phyloP scores from a whole-genome alignment of 2,797 vertebrate species.

The Orestias chungarensis region DNA sequence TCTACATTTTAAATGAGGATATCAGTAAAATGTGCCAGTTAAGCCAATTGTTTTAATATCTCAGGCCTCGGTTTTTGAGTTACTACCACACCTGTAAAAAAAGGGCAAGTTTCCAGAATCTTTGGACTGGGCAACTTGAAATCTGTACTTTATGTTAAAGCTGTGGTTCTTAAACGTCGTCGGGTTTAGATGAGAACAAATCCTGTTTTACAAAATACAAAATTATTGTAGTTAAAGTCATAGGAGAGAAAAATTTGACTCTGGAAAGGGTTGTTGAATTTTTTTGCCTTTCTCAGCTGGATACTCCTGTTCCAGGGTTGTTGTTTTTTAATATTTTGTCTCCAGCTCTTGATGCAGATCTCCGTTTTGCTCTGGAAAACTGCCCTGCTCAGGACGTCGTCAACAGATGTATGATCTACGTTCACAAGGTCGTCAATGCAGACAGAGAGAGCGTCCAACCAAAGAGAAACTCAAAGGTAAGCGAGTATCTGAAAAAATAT shows the following conservation, averaged over 20 bases:
- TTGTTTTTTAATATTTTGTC: constrained; percentile 1
- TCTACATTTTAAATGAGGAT: no score
- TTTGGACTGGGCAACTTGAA: neutral
- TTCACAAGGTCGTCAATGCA: constrained; percentile 72
- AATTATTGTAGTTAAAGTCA: neutral
- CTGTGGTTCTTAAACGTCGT: neutral
- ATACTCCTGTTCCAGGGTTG: neutral
- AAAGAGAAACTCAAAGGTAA: constrained; percentile 30
- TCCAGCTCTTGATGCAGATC: constrained; percentile 78
- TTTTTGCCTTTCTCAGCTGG: neutral
- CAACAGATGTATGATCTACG: constrained; percentile 78
- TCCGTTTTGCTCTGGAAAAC: constrained; percentile 73
- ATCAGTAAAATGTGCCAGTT: no score
- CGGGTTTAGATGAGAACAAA: neutral
- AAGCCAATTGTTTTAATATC: neutral
- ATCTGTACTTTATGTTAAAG: neutral
- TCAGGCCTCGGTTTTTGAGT: neutral
- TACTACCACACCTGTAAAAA: neutral
- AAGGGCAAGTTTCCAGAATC: neutral
- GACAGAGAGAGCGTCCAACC: constrained; percentile 25
- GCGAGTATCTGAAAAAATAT: neutral
- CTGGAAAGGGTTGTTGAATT: neutral
- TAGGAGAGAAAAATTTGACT: neutral
- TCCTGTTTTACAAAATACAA: neutral
- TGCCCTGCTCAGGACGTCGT: constrained; percentile 42